Conservation (phyloP, 2,888 invertebrate genomes). For the Parasteatoda lunata region DNA sequence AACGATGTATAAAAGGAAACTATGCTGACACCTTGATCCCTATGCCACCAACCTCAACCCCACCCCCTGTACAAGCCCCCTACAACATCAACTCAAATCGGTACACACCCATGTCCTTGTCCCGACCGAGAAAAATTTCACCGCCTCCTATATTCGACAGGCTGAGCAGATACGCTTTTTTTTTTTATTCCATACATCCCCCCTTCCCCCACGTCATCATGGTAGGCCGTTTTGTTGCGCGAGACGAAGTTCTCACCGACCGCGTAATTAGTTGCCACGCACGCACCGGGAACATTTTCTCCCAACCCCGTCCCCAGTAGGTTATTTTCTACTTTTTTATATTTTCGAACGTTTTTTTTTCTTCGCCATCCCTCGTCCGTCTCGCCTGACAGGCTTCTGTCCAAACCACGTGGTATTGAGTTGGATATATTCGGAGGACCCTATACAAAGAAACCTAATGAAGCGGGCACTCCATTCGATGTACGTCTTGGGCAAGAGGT, state of each 20-base stretch:
- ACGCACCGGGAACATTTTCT: constrained; percentile 48
- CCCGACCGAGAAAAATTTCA: constrained; percentile 20
- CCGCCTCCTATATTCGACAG: constrained; percentile 29
- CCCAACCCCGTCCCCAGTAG: constrained; percentile 6
- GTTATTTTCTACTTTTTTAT: background rate
- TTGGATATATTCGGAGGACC: background rate
- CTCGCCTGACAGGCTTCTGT: constrained; percentile 43
- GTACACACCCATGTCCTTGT: constrained; percentile 32
- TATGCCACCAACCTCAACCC: constrained; percentile 8
- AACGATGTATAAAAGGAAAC: background rate
- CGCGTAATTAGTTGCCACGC: constrained; percentile 65
- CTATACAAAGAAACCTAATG: constrained; percentile 59
- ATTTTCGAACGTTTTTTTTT: background rate
- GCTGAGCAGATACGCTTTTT: background rate
- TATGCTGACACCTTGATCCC: constrained; percentile 14
- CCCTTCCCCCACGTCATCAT: background rate
- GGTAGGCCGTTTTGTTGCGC: constrained; percentile 59
- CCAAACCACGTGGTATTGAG: constrained; percentile 60
- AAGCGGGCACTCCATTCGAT: constrained; percentile 38
- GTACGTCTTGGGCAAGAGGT: constrained; percentile 9
- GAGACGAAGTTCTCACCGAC: constrained; percentile 56
- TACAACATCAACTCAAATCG: background rate
- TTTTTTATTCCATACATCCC: background rate
- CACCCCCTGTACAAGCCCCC: background rate
- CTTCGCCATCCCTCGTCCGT: constrained; percentile 9